Evolutionary conservation across 2,888 invertebrate species (phyloP), one percentile per base, ranked within the genome.

Genomic region (Archips xylosteana): DNA sequence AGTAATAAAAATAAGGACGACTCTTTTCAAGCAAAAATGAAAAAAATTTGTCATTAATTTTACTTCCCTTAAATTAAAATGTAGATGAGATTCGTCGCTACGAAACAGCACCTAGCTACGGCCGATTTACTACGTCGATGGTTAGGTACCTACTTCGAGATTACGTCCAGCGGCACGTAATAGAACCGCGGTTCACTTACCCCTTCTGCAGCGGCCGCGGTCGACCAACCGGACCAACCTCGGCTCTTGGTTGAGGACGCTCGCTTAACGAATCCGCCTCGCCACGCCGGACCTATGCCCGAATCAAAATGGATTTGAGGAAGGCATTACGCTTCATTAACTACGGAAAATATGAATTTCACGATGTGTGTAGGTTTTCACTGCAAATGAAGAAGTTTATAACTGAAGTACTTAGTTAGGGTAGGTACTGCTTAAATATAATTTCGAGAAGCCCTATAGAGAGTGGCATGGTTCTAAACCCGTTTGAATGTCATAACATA

Each of bases 161-260:
- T 88, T 89, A 90, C 89, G 84, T 89, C 81, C 84, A 84, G 78
- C 83, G 84, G 85, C 87, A 88, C 90, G 89, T 90, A 89, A 88
- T 86, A 85, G 82, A 82, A 82, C 85, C 80, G 82, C 89, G 86
- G 86, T 86, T 87, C 89, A 86, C 84, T 87, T 80, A 83, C 83
- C 82, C 84, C 78, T 76, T 78, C 71, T 69, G 72, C 74, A 77
- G 67, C 76, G 72, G 74, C 78, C 76, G 10, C 78, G 74, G 80
- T 64, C 59, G 54, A 23, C 23, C 54, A 49, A 49, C 49, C 49
- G 49, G 45, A 9, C 71, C 39, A 60, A 60, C 76, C 76, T 80
- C 78, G 77, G 78, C 78, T 80, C 82, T 83, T 83, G 82, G 81
- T 84, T 85, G 83, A 80, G 80, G 82, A 81, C 79, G 70, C 13